Evolutionary conservation across 2,113 vertebrate species (phyloP).

Genomic region (Poicephalus gulielmi): DNA sequence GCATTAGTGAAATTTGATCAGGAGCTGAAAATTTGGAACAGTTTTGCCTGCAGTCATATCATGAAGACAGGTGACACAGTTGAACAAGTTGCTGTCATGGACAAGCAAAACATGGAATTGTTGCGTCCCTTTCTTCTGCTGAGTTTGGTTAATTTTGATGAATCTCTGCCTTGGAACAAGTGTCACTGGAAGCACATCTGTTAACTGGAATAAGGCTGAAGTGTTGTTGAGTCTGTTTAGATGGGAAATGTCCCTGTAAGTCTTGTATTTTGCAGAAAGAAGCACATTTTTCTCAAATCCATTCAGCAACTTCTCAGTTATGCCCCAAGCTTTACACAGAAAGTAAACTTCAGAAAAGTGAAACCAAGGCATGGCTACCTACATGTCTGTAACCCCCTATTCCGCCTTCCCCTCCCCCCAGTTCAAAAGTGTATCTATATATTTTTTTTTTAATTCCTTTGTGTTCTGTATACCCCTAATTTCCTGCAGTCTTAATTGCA

Average conservation of each 20-base stretch:
- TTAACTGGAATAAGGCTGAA: neutral
- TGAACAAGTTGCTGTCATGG: neutral
- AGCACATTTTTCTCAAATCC: neutral
- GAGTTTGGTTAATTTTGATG: neutral
- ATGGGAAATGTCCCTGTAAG: fast-evolving
- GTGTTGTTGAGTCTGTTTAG: neutral
- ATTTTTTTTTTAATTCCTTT: neutral
- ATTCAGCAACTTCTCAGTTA: neutral
- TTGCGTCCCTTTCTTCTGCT: neutral
- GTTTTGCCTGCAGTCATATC: neutral
- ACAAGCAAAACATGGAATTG: neutral
- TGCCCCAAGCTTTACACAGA: neutral
- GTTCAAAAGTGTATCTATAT: neutral
- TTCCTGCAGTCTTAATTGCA: neutral
- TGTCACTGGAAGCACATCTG: neutral
- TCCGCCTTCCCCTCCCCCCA: neutral
- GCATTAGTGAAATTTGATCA: neutral
- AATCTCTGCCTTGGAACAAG: neutral
- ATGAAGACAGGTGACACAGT: neutral
- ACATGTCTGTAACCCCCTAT: neutral
- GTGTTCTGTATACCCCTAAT: neutral
- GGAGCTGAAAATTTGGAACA: neutral
- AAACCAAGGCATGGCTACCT: neutral
- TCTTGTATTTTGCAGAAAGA: neutral
- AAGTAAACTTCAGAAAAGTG: neutral